Evolutionary conservation across 2,113 vertebrate genomes (phyloP), one percentile per base, ranked within the genome.

Genomic region (Caranx ignobilis): DNA sequence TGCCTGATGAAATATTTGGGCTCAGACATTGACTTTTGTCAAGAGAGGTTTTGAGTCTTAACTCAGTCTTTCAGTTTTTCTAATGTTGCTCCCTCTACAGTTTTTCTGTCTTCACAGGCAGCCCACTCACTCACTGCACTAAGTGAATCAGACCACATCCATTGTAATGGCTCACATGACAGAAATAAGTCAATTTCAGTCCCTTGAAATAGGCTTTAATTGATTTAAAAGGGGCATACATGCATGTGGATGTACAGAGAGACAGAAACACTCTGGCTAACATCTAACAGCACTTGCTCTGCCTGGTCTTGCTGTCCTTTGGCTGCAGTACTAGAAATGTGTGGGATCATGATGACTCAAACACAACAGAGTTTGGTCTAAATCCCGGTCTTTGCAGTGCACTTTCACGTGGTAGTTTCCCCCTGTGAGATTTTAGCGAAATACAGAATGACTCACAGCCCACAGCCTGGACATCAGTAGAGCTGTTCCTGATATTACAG

Each of bases 111-210:
- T 66, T 71, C 34, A 2, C 74, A 41, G 57, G 19, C 67, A 32
- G 59, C 41, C 39, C 10, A 41, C 39, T 37, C 35, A 37, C 35
- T 74, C 15, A 6, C 35, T 45, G 75, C 76, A 64, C 39, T 80
- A 78, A 87, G 71, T 81, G 79, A 79, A 79, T 89, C 71, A 82
- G 71, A 31, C 15, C 34, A 26, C 48, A 11, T 66, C 39, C 74
- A 71, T 52, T 68, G 26, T 63, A 75, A 86, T 62, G 71, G 71
- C 79, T 71, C 67, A 75, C 47, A 75, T 75, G 74, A 82, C 55
- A 81, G 79, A 80, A 90, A 91, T 86, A 81, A 85, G 65, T 81
- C 47, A 69, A 66, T 85, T 91, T 73, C 71, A 68, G 39, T 59
- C 47, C 54, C 71, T 75, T 50, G 32, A 65, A 73, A 86, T 50